Conservation (phyloP, 2,888 invertebrate species). For the Atethmia centrago region DNA sequence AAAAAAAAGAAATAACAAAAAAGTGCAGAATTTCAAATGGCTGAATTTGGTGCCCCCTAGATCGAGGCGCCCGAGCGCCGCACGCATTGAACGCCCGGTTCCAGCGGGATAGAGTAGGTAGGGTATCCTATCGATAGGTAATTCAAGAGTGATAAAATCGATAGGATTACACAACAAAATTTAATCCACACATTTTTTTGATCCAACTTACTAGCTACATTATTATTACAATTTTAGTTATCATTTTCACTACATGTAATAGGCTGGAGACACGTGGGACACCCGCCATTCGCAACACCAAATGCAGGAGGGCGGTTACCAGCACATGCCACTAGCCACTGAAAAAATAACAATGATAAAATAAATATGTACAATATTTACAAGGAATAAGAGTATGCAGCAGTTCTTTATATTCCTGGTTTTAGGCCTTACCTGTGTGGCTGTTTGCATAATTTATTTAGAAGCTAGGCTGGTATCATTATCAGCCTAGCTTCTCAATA, state of each 20-base stretch:
- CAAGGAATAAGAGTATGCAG: background rate
- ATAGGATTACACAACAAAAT: constrained; percentile 9
- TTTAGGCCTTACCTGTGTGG: background rate
- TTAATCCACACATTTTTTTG: constrained; percentile 16
- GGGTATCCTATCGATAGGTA: background rate
- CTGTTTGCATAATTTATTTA: background rate
- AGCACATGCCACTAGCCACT: constrained; percentile 84
- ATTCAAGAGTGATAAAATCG: background rate
- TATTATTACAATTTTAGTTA: constrained; percentile 25
- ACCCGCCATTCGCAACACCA: constrained; percentile 82
- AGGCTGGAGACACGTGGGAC: constrained; percentile 82
- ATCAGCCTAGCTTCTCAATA: background rate
- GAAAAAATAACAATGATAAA: constrained; percentile 56
- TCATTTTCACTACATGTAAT: constrained; percentile 81
- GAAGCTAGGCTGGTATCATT: background rate
- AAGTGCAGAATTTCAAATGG: background rate
- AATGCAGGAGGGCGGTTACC: constrained; percentile 83
- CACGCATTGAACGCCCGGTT: background rate
- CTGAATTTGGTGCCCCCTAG: background rate
- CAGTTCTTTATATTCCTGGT: background rate
- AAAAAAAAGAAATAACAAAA: background rate
- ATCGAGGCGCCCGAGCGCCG: background rate
- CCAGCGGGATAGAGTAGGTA: background rate
- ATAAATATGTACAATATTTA: background rate
- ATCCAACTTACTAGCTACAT: background rate